Percentiles rank a stretch among this genome's conserved stretches.
Evolutionary conservation across 2,888 invertebrate genomes (phyloP).

Genomic region (Pemphredon lugubris): DNA sequence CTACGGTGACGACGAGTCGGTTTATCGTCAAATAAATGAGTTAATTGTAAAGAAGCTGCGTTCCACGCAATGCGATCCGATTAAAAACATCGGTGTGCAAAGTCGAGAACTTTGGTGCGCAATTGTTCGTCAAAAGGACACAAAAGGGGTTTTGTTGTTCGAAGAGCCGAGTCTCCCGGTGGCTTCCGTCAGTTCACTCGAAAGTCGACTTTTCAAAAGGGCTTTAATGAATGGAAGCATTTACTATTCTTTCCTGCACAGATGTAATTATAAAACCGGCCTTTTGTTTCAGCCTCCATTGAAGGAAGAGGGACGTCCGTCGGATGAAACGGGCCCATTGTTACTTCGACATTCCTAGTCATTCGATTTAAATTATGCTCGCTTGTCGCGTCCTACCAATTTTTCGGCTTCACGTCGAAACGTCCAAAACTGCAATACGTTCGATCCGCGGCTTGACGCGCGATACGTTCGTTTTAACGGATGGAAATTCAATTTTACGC

Average conservation of each 20-base stretch:
- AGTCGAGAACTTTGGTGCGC: slow-evolving; percentile 49
- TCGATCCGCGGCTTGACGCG: not conserved
- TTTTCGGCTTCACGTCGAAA: slow-evolving; percentile 17
- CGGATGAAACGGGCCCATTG: slow-evolving; percentile 47
- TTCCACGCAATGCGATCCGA: slow-evolving; percentile 47
- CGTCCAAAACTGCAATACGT: not conserved
- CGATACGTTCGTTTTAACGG: not conserved
- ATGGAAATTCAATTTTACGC: not conserved
- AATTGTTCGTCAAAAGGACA: slow-evolving; percentile 54
- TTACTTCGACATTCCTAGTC: slow-evolving; percentile 49
- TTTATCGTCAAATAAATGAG: no score
- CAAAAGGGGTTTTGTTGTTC: slow-evolving; percentile 64
- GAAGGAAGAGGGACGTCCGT: slow-evolving; percentile 50
- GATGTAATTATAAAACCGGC: slow-evolving; percentile 66
- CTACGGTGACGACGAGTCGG: no score
- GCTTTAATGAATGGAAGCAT: slow-evolving; percentile 65
- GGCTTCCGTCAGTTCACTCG: slow-evolving; percentile 54
- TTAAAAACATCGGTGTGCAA: slow-evolving; percentile 52
- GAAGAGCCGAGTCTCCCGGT: slow-evolving; percentile 55
- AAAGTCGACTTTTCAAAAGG: slow-evolving; percentile 62
- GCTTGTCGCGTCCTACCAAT: slow-evolving; percentile 35
- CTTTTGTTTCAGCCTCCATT: slow-evolving; percentile 61
- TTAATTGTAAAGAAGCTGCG: slow-evolving; percentile 27
- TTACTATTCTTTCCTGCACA: slow-evolving; percentile 61
- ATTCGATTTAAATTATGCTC: slow-evolving; percentile 59